Percentiles rank a stretch among this genome's conserved stretches.
phyloP scores from a whole-genome alignment of 1,140 invertebrate species.

The Pteromalus puparum region DNA sequence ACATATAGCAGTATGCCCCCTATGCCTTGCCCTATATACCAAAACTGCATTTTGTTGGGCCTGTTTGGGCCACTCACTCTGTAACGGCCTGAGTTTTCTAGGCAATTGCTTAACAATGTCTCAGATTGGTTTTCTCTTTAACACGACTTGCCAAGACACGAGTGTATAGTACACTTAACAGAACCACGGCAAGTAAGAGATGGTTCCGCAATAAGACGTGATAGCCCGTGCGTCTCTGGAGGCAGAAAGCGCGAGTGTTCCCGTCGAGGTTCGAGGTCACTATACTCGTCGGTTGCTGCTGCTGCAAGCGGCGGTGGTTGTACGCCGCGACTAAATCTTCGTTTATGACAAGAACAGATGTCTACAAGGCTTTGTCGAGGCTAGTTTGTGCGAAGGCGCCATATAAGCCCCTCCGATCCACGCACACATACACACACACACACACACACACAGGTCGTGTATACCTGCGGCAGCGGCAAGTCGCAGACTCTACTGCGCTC shows the following conservation, averaged over 20 bases:
- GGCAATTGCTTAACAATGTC: too few species aligned
- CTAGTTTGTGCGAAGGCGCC: conserved; percentile 69
- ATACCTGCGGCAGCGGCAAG: conserved; percentile 57
- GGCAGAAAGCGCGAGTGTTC: conserved; percentile 4
- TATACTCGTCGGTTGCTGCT: conserved; percentile 1
- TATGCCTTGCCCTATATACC: too few species aligned
- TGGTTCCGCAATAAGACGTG: conserved; percentile 7
- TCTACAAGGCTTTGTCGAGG: conserved; percentile 71
- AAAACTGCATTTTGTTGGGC: too few species aligned
- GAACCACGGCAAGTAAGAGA: neutral
- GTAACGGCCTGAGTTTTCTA: too few species aligned
- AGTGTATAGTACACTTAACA: too few species aligned
- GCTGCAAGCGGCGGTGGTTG: neutral
- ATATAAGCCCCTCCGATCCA: conserved; percentile 62
- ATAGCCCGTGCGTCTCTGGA: too few species aligned
- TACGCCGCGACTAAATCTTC: conserved; percentile 66
- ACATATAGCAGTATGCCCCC: too few species aligned
- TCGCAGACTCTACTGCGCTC: neutral
- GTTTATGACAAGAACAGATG: conserved; percentile 74
- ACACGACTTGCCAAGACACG: too few species aligned
- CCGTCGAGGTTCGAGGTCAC: conserved; percentile 36
- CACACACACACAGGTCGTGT: conserved; percentile 44
- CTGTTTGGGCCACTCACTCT: too few species aligned
- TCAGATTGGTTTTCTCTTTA: too few species aligned
- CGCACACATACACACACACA: conserved; percentile 33